Conservation (phyloP, 2,797 vertebrate species). For the Eurystomus glaucurus region DNA sequence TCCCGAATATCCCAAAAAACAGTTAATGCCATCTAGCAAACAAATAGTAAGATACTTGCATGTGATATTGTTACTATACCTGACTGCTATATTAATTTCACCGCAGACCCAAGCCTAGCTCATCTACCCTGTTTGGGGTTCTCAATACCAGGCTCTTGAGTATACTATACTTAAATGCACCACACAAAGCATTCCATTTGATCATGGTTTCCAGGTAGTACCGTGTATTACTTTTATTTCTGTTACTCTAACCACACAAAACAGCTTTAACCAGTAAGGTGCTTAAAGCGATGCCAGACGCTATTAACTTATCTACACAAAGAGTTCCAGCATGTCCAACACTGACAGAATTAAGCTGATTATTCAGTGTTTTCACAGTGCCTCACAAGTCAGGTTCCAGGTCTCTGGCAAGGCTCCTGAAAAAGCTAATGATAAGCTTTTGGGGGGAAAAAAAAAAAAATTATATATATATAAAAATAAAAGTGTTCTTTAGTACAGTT, state of each 20-base stretch:
- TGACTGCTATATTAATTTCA: background rate
- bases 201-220: background rate
- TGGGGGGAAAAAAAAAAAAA: rapidly evolving
- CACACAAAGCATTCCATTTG: background rate
- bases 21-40: background rate
- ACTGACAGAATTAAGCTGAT: background rate
- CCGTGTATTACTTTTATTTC: background rate
- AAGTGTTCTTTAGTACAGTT: background rate
- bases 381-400: background rate
- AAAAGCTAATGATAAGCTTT: background rate
- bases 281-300: background rate
- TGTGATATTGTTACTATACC: background rate
- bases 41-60: background rate
- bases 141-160: background rate
- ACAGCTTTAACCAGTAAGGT: background rate
- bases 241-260: background rate
- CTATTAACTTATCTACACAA: background rate
- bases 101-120: background rate
- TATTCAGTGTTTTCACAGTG: background rate
- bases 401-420: background rate
- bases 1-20: background rate
- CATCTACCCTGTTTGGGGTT: background rate
- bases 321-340: background rate
- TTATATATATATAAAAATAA: no score
- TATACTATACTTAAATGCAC: background rate